Base-by-base conservation (phyloP, 2,797 vertebrate species). In the Melanotaenia boesemani region DNA sequence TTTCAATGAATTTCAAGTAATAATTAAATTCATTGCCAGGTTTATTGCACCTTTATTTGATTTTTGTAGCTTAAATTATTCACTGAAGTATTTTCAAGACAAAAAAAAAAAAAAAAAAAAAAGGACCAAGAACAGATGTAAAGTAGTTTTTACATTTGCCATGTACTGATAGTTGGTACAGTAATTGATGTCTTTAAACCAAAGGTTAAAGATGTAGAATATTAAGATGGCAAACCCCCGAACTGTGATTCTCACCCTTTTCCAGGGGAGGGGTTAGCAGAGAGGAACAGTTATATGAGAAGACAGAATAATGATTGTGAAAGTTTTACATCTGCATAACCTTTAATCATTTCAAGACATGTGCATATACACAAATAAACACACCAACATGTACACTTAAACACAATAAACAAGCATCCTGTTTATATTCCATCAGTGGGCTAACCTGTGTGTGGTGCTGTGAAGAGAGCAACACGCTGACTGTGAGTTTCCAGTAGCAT, bases 391-490 rank as follows among this genome's bases (percentile, higher is more conserved):
- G 22, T 1, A n/a, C 46, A 46, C 37, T 28, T 44, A 62, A 44
- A 71, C 44, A 72, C 36, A 69, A 77, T 28, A 65, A 76, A 34
- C 61, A 79, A 55, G 88, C 78, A 55, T 67, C 81, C 76, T 86
- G 87, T n/a, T 48, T 8, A 20, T 61, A 82, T 34, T 80, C 34
- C 59, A 59, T 30, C 76, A 34, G 39, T 32, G 46, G 61, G n/a
- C 67, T 60, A 63, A 52, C 67, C 70, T 68, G 41, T 70, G 60
- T 34, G 57, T 8, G 10, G 65, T 63, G 72, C 76, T 70, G 39
- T 74, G 63, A 67, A 71, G 66, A 37, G 54, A 30, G 26, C 26
- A 54, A 63, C 39, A 59, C 37, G 46, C 61, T 28, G 24, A 6
- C 10, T 41, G 37, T 28, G 15, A 15, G 22, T 1, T 36, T 57